These are phyloP conservation scores for Pipistrellus kuhlii DNA, from an alignment of 2,797 vertebrate species.

Conservation along the genomic window DNA sequence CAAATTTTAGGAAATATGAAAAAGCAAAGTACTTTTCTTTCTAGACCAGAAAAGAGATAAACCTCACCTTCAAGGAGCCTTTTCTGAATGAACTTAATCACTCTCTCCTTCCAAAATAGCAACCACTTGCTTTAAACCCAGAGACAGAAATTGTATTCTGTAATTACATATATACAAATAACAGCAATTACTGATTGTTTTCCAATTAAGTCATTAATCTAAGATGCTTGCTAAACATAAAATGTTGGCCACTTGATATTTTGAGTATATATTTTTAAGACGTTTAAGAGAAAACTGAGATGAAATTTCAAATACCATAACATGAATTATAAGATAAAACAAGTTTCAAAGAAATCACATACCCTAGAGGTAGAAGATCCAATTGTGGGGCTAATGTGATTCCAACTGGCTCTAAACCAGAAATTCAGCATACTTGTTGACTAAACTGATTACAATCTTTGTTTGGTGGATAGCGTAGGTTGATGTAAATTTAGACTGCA, in stretches of 20 bases:
- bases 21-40: constrained; percentile 26
- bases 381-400: constrained; percentile 29
- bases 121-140: constrained; percentile 34
- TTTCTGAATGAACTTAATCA: constrained; percentile 16
- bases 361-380: neutral
- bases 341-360: constrained; percentile 32
- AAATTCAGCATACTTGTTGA: constrained; percentile 27
- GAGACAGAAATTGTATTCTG: neutral
- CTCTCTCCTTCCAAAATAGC: constrained; percentile 18
- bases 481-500: neutral
- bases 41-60: constrained; percentile 2
- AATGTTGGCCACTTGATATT: constrained; percentile 11
- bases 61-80: constrained; percentile 16
- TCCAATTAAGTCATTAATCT: constrained; percentile 45
- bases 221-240: constrained; percentile 3
- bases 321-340: neutral
- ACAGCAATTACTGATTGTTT: constrained; percentile 34
- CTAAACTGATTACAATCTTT: constrained; percentile 44
- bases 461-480: neutral
- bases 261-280: constrained; percentile 55
- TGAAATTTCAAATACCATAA: constrained; percentile 29
- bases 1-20: neutral
- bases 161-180: neutral
- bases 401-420: constrained; percentile 26
- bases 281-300: constrained; percentile 18